Base-by-base conservation (phyloP, 2,888 invertebrate genomes). In the Aspidapion aeneum region DNA sequence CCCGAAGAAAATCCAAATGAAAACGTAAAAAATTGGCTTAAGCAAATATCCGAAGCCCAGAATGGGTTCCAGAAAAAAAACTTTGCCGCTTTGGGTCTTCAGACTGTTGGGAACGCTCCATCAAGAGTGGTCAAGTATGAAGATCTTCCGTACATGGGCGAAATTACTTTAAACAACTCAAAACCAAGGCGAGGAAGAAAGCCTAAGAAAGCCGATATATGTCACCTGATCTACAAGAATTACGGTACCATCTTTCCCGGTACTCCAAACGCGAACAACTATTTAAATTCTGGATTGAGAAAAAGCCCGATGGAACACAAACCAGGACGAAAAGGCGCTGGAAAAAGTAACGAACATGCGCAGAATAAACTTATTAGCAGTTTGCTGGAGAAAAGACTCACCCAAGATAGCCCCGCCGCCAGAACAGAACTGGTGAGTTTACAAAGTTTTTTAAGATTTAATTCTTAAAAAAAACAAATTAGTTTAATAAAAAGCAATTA, bases 171-270 rank as follows among this genome's bases (percentile, higher is more conserved):
- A 61, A 93, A 94, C 75, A 93, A 94, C 78, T 91, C 90, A 16
- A 91, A 93, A 71, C 94, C 94, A 0, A 81, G 94, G 49, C 83
- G 95, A 66, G 94, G 94, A 0, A 83, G 94, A 18, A 95, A 95
- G 74, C 95, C 94, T 0, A 94, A 94, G 76, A 94, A 95, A 78
- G 93, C 94, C 0, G 94, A 94, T 74, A 95, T 95, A 69, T 94
- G 94, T 69, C 94, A 94, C 74, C 81, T 94, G 54, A 94, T 94
- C 70, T 94, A 94, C 74, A 94, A 94, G 77, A 94, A 94, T 77
- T 94, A 94, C 75, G 94, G 94, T 1, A 94, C 93, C 0, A 91
- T 93, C 16, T 86, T 92, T 58, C 91, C 92, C 0, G 90, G 90
- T 0, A 90, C 89, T 7, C 90, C 90, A 0, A 83, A 83, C 17